Percentiles rank a stretch among this genome's conserved stretches.
Evolutionary conservation across 37 sponge, comb jelly and placozoan species (phyloP).

Genomic region (Ianthella basta): DNA sequence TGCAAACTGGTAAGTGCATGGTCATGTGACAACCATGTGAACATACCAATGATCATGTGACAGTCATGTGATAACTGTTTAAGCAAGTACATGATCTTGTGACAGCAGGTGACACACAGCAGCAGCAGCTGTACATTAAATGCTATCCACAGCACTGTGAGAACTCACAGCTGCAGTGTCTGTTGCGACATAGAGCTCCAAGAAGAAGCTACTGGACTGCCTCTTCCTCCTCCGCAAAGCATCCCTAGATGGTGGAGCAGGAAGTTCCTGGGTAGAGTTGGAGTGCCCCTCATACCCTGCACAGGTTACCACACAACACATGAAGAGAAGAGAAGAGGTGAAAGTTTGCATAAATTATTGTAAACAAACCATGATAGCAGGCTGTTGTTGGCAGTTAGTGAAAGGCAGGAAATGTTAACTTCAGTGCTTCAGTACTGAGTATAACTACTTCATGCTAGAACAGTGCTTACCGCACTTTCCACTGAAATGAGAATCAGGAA

Average conservation of each 20-base stretch:
- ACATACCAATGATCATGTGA: too few relatives aligned
- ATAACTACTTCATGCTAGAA: too few relatives aligned
- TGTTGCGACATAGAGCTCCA: constrained; percentile 28
- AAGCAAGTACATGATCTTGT: neutral
- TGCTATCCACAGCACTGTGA: neutral
- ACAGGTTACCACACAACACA: neutral
- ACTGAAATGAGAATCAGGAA: neutral
- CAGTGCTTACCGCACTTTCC: constrained; percentile 34
- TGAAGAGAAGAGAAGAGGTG: too few relatives aligned
- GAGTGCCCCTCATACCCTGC: neutral
- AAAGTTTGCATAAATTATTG: too few relatives aligned
- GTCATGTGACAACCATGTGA: neutral
- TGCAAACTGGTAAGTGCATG: too few relatives aligned
- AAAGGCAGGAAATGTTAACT: too few relatives aligned
- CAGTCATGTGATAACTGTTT: too few relatives aligned
- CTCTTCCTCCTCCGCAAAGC: neutral
- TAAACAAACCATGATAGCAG: too few relatives aligned
- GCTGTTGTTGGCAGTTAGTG: too few relatives aligned
- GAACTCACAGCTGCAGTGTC: constrained; percentile 10
- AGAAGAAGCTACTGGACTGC: neutral
- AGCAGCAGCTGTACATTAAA: neutral
- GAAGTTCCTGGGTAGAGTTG: neutral
- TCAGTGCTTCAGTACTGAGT: too few relatives aligned
- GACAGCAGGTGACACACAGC: neutral
- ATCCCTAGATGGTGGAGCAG: neutral